Conservation (phyloP, 2,113 vertebrate species). For the Dendrocopos noguchii region DNA sequence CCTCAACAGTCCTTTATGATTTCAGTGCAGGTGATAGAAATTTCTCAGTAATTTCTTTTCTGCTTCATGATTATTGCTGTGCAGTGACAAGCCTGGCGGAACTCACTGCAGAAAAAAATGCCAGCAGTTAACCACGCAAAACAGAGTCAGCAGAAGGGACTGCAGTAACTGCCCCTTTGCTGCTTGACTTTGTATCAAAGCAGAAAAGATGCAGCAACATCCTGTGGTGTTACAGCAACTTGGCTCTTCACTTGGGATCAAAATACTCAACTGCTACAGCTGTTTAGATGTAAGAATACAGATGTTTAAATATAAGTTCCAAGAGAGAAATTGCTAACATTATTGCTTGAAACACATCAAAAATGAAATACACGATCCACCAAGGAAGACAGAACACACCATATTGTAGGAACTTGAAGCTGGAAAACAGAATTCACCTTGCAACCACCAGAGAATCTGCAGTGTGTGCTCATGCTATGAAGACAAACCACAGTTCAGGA, state of each 20-base stretch:
- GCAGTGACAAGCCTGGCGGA: background rate
- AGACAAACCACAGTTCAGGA: slow-evolving; percentile 19
- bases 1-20: too few species aligned
- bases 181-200: background rate
- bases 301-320: background rate
- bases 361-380: background rate
- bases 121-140: background rate
- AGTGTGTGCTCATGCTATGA: slow-evolving; percentile 27
- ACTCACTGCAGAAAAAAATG: background rate
- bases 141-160: background rate
- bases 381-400: background rate
- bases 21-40: background rate
- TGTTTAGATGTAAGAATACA: background rate
- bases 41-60: background rate
- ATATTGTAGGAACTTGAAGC: background rate
- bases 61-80: background rate
- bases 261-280: background rate
- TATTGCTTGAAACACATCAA: background rate
- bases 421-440: background rate
- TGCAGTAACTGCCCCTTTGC: background rate
- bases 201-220: background rate
- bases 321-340: background rate
- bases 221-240: background rate
- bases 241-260: background rate
- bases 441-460: background rate